Evolutionary conservation across 2,888 invertebrate genomes (phyloP).

Genomic region (Omphaloscelis lunosa): DNA sequence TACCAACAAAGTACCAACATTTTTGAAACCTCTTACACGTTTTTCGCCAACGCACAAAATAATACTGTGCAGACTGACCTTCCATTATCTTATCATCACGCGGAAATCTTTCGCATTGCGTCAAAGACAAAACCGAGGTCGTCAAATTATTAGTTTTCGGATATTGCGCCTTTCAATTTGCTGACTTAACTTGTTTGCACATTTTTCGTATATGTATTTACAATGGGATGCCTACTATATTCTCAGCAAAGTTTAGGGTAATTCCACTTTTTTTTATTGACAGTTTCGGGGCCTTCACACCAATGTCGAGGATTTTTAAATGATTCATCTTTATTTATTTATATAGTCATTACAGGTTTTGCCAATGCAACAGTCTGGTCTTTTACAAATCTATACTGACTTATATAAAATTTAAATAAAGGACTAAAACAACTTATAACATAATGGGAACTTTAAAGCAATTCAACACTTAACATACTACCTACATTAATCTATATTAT

Average conservation of each 20-base stretch:
- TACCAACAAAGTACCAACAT: neutral
- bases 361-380: neutral
- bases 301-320: neutral
- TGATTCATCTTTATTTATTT: neutral
- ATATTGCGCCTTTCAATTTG: constrained; percentile 20
- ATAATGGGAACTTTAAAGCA: neutral
- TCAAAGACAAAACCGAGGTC: constrained; percentile 59
- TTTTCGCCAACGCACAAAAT: constrained; percentile 30
- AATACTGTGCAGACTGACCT: constrained; percentile 56
- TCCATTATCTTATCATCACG: constrained; percentile 60
- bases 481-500: neutral
- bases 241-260: neutral
- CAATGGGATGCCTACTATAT: constrained; percentile 25
- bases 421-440: neutral
- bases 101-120: constrained; percentile 65
- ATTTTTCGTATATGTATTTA: neutral
- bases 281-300: neutral
- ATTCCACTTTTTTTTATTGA: neutral
- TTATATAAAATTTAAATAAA: neutral
- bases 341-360: neutral
- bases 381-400: neutral
- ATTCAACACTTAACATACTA: neutral
- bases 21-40: neutral
- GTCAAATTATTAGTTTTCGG: constrained; percentile 40
- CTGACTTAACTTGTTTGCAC: neutral